phyloP scores from a whole-genome alignment of 2,797 vertebrate species.

The Rachycentron canadum region DNA sequence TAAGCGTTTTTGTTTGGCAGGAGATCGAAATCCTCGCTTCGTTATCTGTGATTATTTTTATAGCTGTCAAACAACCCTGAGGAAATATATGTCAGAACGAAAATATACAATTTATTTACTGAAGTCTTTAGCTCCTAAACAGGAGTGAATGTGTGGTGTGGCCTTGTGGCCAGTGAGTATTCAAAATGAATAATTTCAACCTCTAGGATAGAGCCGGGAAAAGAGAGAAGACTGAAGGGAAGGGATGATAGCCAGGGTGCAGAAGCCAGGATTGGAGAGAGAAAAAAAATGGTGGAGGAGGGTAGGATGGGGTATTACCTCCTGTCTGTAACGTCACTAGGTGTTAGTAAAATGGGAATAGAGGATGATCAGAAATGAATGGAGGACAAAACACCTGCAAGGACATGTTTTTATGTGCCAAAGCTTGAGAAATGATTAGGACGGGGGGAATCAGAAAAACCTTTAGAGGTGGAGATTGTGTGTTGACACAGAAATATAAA shows the following conservation, averaged over 20 bases:
- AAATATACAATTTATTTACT: conserved; percentile 31
- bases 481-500: conserved; percentile 17
- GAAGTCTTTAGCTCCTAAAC: conserved; percentile 25
- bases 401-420: conserved; percentile 19
- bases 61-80: conserved; percentile 23
- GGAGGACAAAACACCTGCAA: conserved; percentile 35
- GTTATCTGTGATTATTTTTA: conserved; percentile 17
- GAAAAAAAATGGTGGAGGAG: conserved; percentile 7
- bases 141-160: neutral
- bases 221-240: conserved; percentile 8
- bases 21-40: neutral
- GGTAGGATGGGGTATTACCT: conserved; percentile 16
- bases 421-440: neutral
- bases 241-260: neutral
- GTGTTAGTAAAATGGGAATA: conserved; percentile 32
- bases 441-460: neutral
- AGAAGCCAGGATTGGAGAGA: conserved; percentile 21
- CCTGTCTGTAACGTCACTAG: conserved; percentile 42
- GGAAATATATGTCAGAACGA: neutral
- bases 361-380: conserved; percentile 46
- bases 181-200: conserved; percentile 33
- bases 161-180: conserved; percentile 16
- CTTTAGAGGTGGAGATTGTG: neutral
- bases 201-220: neutral
- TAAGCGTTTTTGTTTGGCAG: neutral